Evolutionary conservation across 2,797 vertebrate species (phyloP).

Genomic region (Centroberyx gerrardi): DNA sequence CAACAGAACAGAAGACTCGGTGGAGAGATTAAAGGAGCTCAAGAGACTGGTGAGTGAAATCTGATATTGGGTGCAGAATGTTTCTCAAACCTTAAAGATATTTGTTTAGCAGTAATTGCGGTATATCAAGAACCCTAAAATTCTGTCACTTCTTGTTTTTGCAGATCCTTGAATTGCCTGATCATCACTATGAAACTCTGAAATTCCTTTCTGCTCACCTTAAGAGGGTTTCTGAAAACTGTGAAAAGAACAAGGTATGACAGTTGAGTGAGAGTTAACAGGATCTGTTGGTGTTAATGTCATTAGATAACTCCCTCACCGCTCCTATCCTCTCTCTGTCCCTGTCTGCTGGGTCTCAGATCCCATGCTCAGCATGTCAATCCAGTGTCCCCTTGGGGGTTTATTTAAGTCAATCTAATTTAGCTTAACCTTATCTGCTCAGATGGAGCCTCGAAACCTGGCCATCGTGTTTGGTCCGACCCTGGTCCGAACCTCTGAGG

Average conservation of each 20-base stretch:
- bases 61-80: neutral
- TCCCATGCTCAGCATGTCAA: neutral
- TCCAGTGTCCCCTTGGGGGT: neutral
- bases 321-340: neutral
- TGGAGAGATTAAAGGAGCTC: constrained; percentile 93
- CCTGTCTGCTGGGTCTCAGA: neutral
- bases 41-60: constrained; percentile 93
- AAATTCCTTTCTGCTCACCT: constrained; percentile 97
- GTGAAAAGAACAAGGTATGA: constrained; percentile 97
- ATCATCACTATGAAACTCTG: constrained; percentile 96
- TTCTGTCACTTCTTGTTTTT: constrained; percentile 25
- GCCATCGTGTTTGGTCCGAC: constrained; percentile 99
- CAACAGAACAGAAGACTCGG: constrained; percentile 94
- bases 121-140: constrained; percentile 13
- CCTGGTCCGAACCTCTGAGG: constrained; percentile 96
- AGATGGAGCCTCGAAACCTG: constrained; percentile 99
- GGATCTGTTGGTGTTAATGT: constrained; percentile 20
- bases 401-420: constrained; percentile 18
- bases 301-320: constrained; percentile 4
- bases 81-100: neutral
- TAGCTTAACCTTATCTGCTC: constrained; percentile 28
- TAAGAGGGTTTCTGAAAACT: constrained; percentile 96
- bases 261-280: neutral
- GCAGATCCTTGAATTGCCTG: constrained; percentile 94
- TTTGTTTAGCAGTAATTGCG: too few relatives aligned